These are phyloP conservation scores for Eulithis testata DNA, from an alignment of 2,888 invertebrate genomes.

Conservation along the genomic window DNA sequence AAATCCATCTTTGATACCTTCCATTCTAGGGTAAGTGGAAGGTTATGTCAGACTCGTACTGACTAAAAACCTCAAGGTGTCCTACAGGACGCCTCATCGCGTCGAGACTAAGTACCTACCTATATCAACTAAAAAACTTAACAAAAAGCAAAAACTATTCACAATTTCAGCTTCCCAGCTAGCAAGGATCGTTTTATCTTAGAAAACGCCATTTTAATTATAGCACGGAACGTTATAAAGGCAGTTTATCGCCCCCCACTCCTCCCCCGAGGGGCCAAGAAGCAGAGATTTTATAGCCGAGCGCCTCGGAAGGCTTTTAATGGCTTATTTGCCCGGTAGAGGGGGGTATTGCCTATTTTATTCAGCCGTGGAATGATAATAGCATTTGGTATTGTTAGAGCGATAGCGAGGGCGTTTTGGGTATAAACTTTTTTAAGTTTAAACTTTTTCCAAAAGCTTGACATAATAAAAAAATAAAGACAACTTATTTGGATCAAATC, in stretches of 20 bases:
- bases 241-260: conserved; percentile 78
- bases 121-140: too few species aligned
- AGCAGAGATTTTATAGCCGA: conserved; percentile 83
- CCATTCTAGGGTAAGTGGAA: too few species aligned
- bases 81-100: too few species aligned
- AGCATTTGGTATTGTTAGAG: conserved; percentile 32
- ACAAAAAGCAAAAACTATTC: neutral
- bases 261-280: conserved; percentile 62
- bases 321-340: conserved; percentile 82
- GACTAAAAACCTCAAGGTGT: too few species aligned
- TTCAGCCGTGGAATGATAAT: conserved; percentile 69
- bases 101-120: too few species aligned
- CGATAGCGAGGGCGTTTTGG: neutral
- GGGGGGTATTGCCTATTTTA: conserved; percentile 72
- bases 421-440: too few species aligned
- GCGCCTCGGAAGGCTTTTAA: conserved; percentile 81
- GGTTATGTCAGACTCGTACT: too few species aligned
- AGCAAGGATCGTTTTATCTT: conserved; percentile 57
- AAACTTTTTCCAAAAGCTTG: too few species aligned
- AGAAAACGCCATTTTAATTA: conserved; percentile 82
- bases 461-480: too few species aligned
- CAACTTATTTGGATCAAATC: too few species aligned
- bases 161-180: neutral
- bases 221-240: conserved; percentile 79
- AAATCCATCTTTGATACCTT: too few species aligned